A percentile compares a stretch with the other conserved stretches of the same genome.
Conservation (phyloP, 2,888 invertebrate species). For the Muscina levida region DNA sequence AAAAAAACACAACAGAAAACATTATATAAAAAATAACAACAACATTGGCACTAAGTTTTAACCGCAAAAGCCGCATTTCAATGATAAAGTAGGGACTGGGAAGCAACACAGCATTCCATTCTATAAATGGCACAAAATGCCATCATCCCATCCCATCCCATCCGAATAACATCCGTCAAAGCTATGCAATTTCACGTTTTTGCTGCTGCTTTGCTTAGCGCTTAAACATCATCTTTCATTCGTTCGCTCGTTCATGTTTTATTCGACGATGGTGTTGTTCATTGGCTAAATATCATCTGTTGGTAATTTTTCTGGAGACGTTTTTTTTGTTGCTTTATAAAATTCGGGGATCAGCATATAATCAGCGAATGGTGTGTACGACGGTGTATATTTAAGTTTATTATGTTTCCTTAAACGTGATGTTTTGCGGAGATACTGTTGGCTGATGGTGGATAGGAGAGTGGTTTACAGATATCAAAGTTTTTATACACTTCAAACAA, state of each 20-base stretch:
- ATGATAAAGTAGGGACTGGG: no score
- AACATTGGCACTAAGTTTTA: no score
- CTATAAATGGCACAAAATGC: background rate
- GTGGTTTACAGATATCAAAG: background rate
- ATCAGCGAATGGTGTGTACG: background rate
- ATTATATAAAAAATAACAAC: no score
- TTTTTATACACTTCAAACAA: no score
- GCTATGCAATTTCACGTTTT: conserved; percentile 41
- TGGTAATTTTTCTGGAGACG: conserved; percentile 13
- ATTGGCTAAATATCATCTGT: conserved; percentile 43
- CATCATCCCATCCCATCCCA: background rate
- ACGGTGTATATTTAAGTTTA: conserved; percentile 1
- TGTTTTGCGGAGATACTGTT: conserved; percentile 8
- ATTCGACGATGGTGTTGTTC: conserved; percentile 7
- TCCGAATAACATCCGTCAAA: conserved; percentile 37
- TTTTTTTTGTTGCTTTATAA: conserved; percentile 27
- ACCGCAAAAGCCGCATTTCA: no score
- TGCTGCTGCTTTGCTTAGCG: background rate
- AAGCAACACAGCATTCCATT: background rate
- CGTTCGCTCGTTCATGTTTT: conserved; percentile 2
- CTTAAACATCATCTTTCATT: background rate
- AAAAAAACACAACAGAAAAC: background rate
- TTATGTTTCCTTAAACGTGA: background rate
- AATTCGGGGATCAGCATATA: conserved; percentile 7
- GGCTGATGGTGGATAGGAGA: background rate